Conservation (phyloP, 2,113 vertebrate genomes). For the Actenoides lindsayi region DNA sequence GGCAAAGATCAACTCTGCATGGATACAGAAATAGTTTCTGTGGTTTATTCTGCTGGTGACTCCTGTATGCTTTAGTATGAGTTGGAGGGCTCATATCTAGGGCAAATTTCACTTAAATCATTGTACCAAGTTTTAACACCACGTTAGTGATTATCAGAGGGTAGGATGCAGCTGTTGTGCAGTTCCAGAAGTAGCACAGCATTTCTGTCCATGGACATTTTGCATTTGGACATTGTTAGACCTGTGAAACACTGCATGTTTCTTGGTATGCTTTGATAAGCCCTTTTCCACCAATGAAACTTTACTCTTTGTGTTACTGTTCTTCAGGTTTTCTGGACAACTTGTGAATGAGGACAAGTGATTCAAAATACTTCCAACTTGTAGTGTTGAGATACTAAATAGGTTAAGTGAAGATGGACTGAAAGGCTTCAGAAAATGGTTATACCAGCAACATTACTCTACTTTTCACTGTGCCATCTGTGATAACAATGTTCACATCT, state of each 20-base stretch:
- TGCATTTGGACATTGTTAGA: background rate
- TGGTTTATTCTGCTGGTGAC: background rate
- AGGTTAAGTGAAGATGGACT: background rate
- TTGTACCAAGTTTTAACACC: no score
- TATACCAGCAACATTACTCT: background rate
- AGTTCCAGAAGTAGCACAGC: background rate
- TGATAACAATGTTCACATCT: background rate
- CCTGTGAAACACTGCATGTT: background rate
- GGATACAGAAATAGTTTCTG: slow-evolving; percentile 43
- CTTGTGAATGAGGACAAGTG: background rate
- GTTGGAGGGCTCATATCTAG: background rate
- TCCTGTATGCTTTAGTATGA: background rate
- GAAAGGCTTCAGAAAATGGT: background rate
- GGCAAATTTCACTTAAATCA: background rate
- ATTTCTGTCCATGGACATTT: background rate
- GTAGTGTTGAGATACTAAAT: background rate
- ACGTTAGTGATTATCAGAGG: background rate
- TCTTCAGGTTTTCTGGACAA: background rate
- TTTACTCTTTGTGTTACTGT: background rate
- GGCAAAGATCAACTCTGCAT: slow-evolving; percentile 43
- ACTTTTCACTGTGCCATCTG: background rate
- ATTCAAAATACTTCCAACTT: background rate
- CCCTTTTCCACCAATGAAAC: background rate
- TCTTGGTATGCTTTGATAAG: background rate
- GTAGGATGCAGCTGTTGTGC: background rate